A percentile compares a stretch with the other conserved stretches of the same genome.
phyloP scores from a whole-genome alignment of 2,888 invertebrate species.

The Acleris emargana region DNA sequence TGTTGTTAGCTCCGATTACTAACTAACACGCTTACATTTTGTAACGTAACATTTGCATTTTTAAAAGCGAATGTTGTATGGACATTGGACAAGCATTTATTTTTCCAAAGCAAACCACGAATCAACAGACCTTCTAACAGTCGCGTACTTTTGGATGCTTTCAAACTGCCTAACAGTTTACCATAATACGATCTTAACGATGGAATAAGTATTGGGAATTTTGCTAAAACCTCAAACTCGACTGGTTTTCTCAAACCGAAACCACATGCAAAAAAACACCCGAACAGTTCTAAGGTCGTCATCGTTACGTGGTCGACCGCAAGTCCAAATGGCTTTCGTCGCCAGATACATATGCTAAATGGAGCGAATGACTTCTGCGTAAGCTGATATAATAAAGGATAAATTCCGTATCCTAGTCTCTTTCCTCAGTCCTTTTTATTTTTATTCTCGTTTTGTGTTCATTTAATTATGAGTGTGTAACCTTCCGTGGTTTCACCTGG shows the following conservation, averaged over 20 bases:
- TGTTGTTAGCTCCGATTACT: too few species aligned
- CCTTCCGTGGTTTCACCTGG: too few species aligned
- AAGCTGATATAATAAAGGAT: neutral
- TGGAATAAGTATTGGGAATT: neutral
- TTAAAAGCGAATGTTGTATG: too few species aligned
- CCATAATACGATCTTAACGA: neutral
- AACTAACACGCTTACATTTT: too few species aligned
- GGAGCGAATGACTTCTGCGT: slow-evolving; percentile 30
- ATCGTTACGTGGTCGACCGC: slow-evolving; percentile 38
- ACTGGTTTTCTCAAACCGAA: neutral
- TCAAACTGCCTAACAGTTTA: neutral
- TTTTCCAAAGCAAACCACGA: too few species aligned
- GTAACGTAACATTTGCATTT: too few species aligned
- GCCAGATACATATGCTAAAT: slow-evolving; percentile 36
- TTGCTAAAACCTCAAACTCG: slow-evolving; percentile 3
- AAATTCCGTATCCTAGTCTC: neutral
- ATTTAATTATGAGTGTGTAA: too few species aligned
- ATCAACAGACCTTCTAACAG: too few species aligned
- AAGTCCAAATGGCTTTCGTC: slow-evolving; percentile 42
- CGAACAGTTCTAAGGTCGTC: slow-evolving; percentile 23
- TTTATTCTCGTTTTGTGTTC: too few species aligned
- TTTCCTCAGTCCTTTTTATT: too few species aligned
- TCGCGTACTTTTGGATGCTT: too few species aligned
- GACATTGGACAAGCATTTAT: too few species aligned
- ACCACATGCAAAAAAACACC: slow-evolving; percentile 12